phyloP scores from a whole-genome alignment of 37 sponge, comb jelly and placozoan species.

The Dysidea cf. avara region DNA sequence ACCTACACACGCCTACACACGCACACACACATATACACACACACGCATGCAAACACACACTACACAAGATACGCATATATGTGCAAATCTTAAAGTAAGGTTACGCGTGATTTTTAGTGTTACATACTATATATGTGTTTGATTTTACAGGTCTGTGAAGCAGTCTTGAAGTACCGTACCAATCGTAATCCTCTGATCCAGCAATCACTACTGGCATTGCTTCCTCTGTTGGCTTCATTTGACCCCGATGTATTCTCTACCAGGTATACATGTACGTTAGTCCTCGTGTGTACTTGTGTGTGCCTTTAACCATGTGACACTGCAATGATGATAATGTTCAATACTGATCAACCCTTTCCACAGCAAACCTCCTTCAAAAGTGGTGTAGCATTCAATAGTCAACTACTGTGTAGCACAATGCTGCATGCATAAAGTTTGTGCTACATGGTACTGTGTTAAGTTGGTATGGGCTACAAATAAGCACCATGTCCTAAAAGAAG shows the following conservation, averaged over 20 bases:
- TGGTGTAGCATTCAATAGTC: too few species aligned
- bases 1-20: too few species aligned
- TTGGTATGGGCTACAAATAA: too few species aligned
- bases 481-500: too few species aligned
- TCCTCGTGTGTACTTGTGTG: neutral
- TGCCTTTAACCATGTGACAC: neutral
- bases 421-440: too few species aligned
- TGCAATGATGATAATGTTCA: neutral
- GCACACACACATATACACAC: neutral
- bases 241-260: constrained; percentile 66
- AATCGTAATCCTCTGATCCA: constrained; percentile 71
- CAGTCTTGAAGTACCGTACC: constrained; percentile 53
- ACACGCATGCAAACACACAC: neutral
- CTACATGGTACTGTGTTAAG: too few species aligned
- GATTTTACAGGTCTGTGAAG: constrained; percentile 28
- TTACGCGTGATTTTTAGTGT: neutral
- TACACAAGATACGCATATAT: neutral
- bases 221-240: constrained; percentile 86
- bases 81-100: too few species aligned
- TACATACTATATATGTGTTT: neutral
- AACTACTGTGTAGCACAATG: too few species aligned
- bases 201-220: constrained; percentile 58
- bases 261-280: constrained; percentile 23
- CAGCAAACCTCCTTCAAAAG: too few species aligned
- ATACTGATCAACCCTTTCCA: too few species aligned